Evolutionary conservation across 2,888 invertebrate genomes (phyloP).

Genomic region (Noctua comes): DNA sequence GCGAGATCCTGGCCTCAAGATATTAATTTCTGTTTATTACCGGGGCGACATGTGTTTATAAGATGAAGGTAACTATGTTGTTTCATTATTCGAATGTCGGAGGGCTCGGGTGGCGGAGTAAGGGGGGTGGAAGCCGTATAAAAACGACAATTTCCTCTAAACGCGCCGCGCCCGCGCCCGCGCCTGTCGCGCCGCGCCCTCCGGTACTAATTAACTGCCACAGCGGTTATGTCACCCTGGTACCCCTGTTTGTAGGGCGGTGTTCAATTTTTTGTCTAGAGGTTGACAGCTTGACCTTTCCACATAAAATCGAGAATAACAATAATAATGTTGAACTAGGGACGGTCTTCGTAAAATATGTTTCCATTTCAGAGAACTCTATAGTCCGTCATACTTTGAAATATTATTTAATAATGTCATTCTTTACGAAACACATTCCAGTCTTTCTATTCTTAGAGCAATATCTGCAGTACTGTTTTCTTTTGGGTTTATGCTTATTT

Average conservation of each 20-base stretch:
- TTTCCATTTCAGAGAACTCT: constrained; percentile 37
- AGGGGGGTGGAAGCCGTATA: constrained; percentile 87
- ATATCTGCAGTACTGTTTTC: constrained; percentile 22
- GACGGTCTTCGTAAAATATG: constrained; percentile 37
- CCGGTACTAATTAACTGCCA: constrained; percentile 89
- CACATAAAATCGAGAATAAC: constrained; percentile 60
- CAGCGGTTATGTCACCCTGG: constrained; percentile 89
- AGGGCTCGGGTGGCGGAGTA: constrained; percentile 71
- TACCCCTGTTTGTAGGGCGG: constrained; percentile 84
- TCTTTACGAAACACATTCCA: constrained; percentile 22
- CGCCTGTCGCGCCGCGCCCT: constrained; percentile 88
- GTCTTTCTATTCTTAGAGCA: constrained; percentile 12
- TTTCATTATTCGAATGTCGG: constrained; percentile 86
- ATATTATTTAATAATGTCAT: constrained; percentile 41
- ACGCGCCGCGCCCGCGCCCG: constrained; percentile 88
- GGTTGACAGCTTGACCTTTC: constrained; percentile 74
- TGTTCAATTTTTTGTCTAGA: constrained; percentile 77
- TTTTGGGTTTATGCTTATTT: constrained; percentile 30
- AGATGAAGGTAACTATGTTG: constrained; percentile 87
- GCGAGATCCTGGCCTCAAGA: constrained; percentile 72
- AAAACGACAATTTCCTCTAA: constrained; percentile 90
- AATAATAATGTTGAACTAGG: constrained; percentile 54
- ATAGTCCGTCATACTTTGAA: constrained; percentile 13
- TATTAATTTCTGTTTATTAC: constrained; percentile 88
- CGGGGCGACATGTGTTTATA: constrained; percentile 86